Evolutionary conservation across 35 echinoderm and acorn worm species (phyloP), one percentile per base, ranked within the genome.

Genomic region (Amphiura filiformis): DNA sequence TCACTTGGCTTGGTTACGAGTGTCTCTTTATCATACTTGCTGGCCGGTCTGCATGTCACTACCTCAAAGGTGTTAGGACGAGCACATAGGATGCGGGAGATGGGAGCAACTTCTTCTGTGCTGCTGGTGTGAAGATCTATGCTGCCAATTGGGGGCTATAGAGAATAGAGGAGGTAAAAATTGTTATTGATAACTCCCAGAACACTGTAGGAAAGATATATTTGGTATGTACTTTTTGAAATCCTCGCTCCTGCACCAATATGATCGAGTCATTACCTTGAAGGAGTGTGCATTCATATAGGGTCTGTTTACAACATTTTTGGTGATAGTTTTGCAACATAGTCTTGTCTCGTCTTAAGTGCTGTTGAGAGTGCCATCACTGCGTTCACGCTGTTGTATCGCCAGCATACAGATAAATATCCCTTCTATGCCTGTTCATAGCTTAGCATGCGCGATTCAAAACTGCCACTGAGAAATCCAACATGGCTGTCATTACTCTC

Each of bases 61-160:
- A 97, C 79, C 78, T 97, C 95, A 92, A 97, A 97, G 32, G 95
- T 97, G 84, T 97, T 94, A 65, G 95, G 95, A 86, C 95, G 78
- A 23, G 95, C 95, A 61, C 95, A 97, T 30, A 94, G 82, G 30
- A 94, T 88, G 36, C 95, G 85, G 28, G 95, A 91, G 38, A 97
- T 89, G n/a, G 77, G 89, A 20, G 85, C 78, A 18, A 97, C 89
- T 39, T 97, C 89, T 34, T 84, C 84, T 1, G 88, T 94, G 70
- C 92, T 82, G 56, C 95, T 94, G 17, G 91, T 75, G 31, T 89
- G 91, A 39, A 97, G 82, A 47, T 89, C 87, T 12, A 97, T 92
- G 38, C 83, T 94, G 56, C 89, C 92, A 14, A 94, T 97, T 0
- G 95, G 95, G 26, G 89, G 88, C 95, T 97, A 76, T 17, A 81